Percentiles rank a stretch among this genome's conserved stretches.
Evolutionary conservation across 2,888 invertebrate genomes (phyloP).

Genomic region (Hofmannophila pseudospretella): DNA sequence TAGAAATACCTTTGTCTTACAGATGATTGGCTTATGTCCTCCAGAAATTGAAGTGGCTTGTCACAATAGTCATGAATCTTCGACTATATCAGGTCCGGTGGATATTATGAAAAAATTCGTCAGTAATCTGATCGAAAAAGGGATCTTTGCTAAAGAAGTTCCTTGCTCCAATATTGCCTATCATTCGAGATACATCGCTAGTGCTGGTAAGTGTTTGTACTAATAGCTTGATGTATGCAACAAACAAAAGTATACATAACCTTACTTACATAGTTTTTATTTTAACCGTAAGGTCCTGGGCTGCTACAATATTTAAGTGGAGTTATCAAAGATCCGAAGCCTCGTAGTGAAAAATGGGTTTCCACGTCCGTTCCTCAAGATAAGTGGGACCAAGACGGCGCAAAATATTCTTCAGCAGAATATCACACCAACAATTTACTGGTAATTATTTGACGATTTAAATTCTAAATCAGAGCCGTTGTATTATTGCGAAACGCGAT

Average conservation of each 20-base stretch:
- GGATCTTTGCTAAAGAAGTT: conserved; percentile 52
- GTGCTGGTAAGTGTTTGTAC: conserved; percentile 55
- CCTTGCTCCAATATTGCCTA: conserved; percentile 89
- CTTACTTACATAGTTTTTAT: not conserved
- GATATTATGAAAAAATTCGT: conserved; percentile 79
- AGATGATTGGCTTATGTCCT: conserved; percentile 55
- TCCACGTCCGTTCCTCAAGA: conserved; percentile 85
- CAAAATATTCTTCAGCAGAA: conserved; percentile 84
- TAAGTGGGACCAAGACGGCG: conserved; percentile 80
- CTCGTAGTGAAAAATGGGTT: conserved; percentile 85
- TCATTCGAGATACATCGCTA: conserved; percentile 88
- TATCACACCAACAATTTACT: conserved; percentile 90
- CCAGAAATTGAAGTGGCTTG: conserved; percentile 85
- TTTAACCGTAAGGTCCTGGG: conserved; percentile 74
- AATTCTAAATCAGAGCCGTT: too few species aligned
- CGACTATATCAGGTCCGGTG: conserved; percentile 86
- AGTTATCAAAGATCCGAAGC: conserved; percentile 79
- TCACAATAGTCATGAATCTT: conserved; percentile 86
- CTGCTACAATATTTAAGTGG: conserved; percentile 76
- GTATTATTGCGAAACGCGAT: too few species aligned
- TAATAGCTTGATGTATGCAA: not conserved
- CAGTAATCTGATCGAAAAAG: conserved; percentile 41
- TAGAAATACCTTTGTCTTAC: too few species aligned
- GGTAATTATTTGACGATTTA: too few species aligned
- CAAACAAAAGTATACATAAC: not conserved